Percentiles rank a stretch among this genome's conserved stretches.
Conservation (phyloP, 92 coral and sea anemone genomes). For the Chrysogorgia sp. region DNA sequence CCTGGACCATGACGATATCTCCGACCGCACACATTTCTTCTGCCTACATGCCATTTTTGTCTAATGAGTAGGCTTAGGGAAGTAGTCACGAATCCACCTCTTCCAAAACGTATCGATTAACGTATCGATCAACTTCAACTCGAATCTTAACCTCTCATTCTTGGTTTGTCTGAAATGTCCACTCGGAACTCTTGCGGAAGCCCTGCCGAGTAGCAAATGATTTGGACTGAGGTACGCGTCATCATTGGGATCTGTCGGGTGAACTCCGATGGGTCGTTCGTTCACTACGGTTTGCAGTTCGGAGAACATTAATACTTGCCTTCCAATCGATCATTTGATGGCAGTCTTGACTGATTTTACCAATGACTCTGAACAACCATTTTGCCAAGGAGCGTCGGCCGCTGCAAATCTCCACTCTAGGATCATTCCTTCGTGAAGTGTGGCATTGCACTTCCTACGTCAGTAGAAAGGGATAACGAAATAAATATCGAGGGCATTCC, state of each 20-base stretch:
- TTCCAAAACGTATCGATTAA: slow-evolving; percentile 49
- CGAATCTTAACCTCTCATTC: slow-evolving; percentile 31
- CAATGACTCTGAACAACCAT: slow-evolving; percentile 56
- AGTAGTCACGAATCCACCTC: slow-evolving; percentile 32
- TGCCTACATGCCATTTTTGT: too few relatives aligned
- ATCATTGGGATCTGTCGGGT: slow-evolving; percentile 45
- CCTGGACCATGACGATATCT: slow-evolving; percentile 54
- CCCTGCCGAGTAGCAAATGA: slow-evolving; percentile 55
- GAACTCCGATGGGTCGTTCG: slow-evolving; percentile 61
- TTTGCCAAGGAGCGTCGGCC: slow-evolving; percentile 67
- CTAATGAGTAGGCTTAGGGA: slow-evolving; percentile 19
- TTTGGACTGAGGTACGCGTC: slow-evolving; percentile 57
- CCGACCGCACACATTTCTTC: slow-evolving; percentile 38
- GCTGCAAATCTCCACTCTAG: slow-evolving; percentile 52
- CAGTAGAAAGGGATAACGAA: too few relatives aligned
- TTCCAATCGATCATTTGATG: slow-evolving; percentile 42
- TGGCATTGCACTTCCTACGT: too few relatives aligned
- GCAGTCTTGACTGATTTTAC: slow-evolving; percentile 58
- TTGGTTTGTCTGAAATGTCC: slow-evolving; percentile 39
- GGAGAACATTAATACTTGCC: slow-evolving; percentile 30
- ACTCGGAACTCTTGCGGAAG: slow-evolving; percentile 51
- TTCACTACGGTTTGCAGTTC: slow-evolving; percentile 56
- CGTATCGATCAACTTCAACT: slow-evolving; percentile 25
- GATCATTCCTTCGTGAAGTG: too few relatives aligned
- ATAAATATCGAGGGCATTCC: too few relatives aligned